Evolutionary conservation across 2,888 invertebrate genomes (phyloP), one percentile per base, ranked within the genome.

Genomic region (Lutraria lutraria): DNA sequence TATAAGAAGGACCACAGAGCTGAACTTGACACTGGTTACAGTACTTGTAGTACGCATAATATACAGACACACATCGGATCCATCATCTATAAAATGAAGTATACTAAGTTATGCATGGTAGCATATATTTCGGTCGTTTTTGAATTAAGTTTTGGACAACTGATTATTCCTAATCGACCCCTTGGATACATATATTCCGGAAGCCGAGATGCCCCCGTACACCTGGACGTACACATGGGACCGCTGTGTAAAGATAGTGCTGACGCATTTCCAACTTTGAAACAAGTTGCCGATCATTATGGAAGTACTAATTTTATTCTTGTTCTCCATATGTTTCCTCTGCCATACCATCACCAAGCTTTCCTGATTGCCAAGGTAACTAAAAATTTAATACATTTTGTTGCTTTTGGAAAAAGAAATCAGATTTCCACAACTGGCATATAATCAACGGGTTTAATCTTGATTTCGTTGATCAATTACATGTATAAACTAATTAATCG

Each of bases 261-360:
- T n/a, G 89, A 84, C 3, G 93, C 94, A 0, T 94, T 93, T 53
- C 94, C 95, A 10, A 91, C 90, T 0, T 68, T 95, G 10, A 88
- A 92, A 60, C 83, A 93, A 80, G 93, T 96, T 29, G 95, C 95
- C 0, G 90, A 93, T 21, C 80, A 91, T 80, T 96, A 95, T 89
- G 95, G 94, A 0, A 76, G 93, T 1, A 53, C 88, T 19, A 86
- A 81, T 0, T 88, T 96, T 12, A 92, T 90, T 81, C 89, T 96
- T 29, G 93, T 90, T 13, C 76, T 94, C 0, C 94, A 95, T 60
- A 91, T 95, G 86, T 95, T 95, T 83, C 95, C 95, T 12, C 92
- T 96, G 63, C 95, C 96, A 0, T 96, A 95, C 93, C 95, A 96
- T 88, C 93, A 95, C 43, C 94, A 95, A 85, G 92, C 95, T 13